Percentiles rank a stretch among this genome's conserved stretches.
These are phyloP conservation scores for Silurus glanis DNA, from an alignment of 2,113 vertebrate genomes.

Conservation along the genomic window DNA sequence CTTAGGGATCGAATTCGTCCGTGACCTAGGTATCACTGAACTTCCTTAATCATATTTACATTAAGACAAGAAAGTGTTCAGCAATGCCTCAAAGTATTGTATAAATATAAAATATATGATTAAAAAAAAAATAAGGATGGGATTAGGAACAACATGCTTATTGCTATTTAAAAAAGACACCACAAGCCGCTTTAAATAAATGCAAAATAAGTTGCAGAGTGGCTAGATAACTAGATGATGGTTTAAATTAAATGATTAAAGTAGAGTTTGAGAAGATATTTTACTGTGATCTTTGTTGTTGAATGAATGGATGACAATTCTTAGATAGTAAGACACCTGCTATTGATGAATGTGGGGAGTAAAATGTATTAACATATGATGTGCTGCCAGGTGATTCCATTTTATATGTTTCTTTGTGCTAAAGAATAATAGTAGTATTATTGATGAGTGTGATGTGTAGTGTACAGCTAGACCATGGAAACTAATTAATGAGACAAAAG, in stretches of 20 bases:
- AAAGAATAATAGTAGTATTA: not conserved
- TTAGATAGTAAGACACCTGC: not conserved
- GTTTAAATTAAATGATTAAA: not conserved
- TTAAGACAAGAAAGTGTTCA: not conserved
- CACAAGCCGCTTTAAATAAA: not conserved
- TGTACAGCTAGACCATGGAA: not conserved
- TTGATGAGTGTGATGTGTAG: not conserved
- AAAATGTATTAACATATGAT: not conserved
- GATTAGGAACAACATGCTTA: not conserved
- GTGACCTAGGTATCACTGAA: not conserved
- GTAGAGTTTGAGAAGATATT: not conserved
- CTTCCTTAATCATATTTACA: not conserved
- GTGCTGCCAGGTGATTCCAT: not conserved
- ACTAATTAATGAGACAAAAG: not conserved
- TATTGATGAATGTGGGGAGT: not conserved
- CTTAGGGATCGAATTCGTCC: not conserved
- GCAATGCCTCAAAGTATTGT: not conserved
- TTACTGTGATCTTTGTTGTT: not conserved
- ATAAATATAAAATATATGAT: not conserved
- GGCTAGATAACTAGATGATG: not conserved
- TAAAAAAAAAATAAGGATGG: not conserved
- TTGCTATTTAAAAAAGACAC: not conserved
- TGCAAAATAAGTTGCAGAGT: not conserved
- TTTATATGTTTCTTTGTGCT: not conserved
- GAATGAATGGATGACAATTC: not conserved